These are phyloP conservation scores for Iguana delicatissima DNA, from an alignment of 2,797 vertebrate species.

Conservation along the genomic window DNA sequence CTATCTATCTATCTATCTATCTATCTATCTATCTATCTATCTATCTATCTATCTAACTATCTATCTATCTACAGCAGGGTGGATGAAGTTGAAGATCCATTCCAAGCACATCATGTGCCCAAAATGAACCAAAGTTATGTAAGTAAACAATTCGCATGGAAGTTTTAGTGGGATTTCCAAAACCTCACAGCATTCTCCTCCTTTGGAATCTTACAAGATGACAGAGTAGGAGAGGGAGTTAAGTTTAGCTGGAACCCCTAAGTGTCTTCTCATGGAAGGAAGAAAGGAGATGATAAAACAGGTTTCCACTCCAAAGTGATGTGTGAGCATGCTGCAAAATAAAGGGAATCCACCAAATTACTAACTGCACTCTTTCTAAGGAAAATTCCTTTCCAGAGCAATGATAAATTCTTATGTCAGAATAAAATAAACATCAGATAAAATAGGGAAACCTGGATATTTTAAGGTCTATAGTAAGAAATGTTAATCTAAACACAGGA, in stretches of 20 bases:
- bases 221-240: neutral
- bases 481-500: constrained; percentile 28
- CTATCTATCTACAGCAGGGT: neutral
- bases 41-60: no score
- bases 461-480: constrained; percentile 7
- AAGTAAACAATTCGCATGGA: neutral
- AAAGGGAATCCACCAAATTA: neutral
- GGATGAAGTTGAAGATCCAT: neutral
- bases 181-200: neutral
- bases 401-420: constrained; percentile 23
- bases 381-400: constrained; percentile 19
- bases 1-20: no score
- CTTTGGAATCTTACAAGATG: neutral
- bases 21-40: no score
- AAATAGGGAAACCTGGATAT: constrained; percentile 22
- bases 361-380: neutral
- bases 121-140: neutral
- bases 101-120: neutral
- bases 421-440: constrained; percentile 30
- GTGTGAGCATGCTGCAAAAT: neutral
- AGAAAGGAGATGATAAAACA: neutral
- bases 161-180: neutral
- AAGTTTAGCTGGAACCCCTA: neutral
- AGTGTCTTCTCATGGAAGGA: neutral
- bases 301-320: neutral